Base-by-base conservation (phyloP, 1,140 invertebrate genomes). In the Branchinecta lynchi region DNA sequence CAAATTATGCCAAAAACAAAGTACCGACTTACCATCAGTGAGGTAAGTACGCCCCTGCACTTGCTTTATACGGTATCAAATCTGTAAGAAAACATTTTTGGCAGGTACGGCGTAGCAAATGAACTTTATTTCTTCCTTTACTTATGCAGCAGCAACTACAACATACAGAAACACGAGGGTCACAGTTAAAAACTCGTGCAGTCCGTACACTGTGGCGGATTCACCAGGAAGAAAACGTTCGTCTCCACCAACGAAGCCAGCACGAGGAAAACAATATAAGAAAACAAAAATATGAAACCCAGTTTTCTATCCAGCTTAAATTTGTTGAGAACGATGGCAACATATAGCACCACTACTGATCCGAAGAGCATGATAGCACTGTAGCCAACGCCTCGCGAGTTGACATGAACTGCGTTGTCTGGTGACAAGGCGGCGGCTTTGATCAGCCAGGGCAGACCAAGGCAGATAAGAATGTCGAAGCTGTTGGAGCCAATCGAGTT, bases 171-270 rank as follows among this genome's bases (percentile, higher is more conserved):
- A 32, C 2, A 32, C 32, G 32, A 32, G 32, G 32, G 32, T 32
- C 32, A 32, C 32, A 32, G 32, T 32, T 32, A 32, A 3, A 32
- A 3, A 32, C 51, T 20, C 51, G 12, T 20, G 51, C 51, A 60
- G 17, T 20, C 65, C 20, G 9, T n/a, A 46, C 90, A 92, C 45
- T 88, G 87, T 69, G 89, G 89, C 70, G 90, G 78, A 80, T 92
- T 92, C 70, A 92, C 89, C 71, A 81, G 83, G 79, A 92, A 91
- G 82, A 92, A 90, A 70, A 89, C 86, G 79, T 92, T 92, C 70
- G 92, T 81, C 80, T 93, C 90, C 73, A 92, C 90, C 68, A 92
- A 82, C 69, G 86, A 86, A 65, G 90, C 89, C 72, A 92, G 80
- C 67, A 88, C 81, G 68, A 92, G 80, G 75, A 90, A 93, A 17